phyloP scores from a whole-genome alignment of 2,797 vertebrate species.

The Pseudopleuronectes americanus region DNA sequence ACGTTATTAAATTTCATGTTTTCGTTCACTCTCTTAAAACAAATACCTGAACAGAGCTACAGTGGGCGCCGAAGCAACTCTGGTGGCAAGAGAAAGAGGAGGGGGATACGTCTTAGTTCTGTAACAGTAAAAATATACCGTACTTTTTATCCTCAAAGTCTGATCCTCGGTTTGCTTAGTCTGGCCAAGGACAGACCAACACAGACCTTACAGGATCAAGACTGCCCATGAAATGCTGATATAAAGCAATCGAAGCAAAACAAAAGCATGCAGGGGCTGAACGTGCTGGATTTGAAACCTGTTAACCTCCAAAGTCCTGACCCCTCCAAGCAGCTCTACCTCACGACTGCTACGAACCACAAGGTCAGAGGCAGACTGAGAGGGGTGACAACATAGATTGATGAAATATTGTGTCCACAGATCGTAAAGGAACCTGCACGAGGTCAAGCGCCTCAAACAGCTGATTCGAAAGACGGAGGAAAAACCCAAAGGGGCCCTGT shows the following conservation, averaged over 20 bases:
- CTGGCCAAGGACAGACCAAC: conserved; percentile 38
- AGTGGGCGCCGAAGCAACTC: conserved; percentile 11
- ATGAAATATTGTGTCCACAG: conserved; percentile 22
- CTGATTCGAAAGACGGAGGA: conserved; percentile 10
- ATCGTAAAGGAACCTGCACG: conserved; percentile 5
- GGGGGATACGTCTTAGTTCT: conserved; percentile 12
- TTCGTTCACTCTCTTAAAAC: conserved; percentile 62
- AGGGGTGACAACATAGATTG: not conserved
- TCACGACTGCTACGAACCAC: conserved; percentile 14
- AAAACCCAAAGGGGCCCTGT: conserved; percentile 11
- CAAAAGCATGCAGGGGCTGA: not conserved
- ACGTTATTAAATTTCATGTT: conserved; percentile 62
- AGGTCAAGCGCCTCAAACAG: conserved; percentile 31
- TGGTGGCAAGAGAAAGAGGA: conserved; percentile 20
- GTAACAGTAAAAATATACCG: conserved; percentile 58
- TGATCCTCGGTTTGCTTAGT: conserved; percentile 47
- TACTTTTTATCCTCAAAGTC: conserved; percentile 38
- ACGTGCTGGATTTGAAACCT: conserved; percentile 32
- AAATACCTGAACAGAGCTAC: conserved; percentile 45
- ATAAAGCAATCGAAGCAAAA: conserved; percentile 2
- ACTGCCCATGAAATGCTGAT: conserved; percentile 41
- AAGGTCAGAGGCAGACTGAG: conserved; percentile 12
- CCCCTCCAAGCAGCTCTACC: conserved; percentile 26
- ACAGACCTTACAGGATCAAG: conserved; percentile 31
- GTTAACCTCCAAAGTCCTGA: conserved; percentile 29